Evolutionary conservation across 2,888 invertebrate genomes (phyloP).

Genomic region (Drosophila acutilabella): DNA sequence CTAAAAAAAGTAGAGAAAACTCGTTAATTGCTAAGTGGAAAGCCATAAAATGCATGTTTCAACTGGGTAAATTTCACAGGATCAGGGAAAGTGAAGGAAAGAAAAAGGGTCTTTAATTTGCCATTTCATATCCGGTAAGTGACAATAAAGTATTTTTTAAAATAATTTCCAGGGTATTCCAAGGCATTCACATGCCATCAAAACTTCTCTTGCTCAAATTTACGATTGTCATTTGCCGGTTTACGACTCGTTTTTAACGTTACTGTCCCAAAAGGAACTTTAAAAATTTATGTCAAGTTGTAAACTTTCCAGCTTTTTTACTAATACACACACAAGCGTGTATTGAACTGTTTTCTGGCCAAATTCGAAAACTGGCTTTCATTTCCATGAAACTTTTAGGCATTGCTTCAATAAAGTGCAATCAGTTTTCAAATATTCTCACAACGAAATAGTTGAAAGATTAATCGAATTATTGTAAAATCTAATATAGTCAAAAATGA

Average conservation of each 20-base stretch:
- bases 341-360: conserved; percentile 4
- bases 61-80: background rate
- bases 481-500: conserved; percentile 13
- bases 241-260: conserved; percentile 22
- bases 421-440: conserved; percentile 3
- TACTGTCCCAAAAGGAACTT: conserved; percentile 14
- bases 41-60: conserved; percentile 54
- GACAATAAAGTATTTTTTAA: background rate
- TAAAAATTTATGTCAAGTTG: conserved; percentile 27
- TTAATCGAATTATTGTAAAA: background rate
- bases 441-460: conserved; percentile 3
- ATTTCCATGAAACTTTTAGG: background rate
- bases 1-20: conserved; percentile 49
- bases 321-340: background rate
- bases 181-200: background rate
- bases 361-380: background rate
- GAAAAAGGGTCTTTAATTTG: background rate
- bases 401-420: background rate
- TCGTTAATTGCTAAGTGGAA: conserved; percentile 71
- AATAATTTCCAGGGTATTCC: conserved; percentile 15
- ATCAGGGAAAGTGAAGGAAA: background rate
- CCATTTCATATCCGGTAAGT: conserved; percentile 1
- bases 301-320: conserved; percentile 6
- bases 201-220: conserved; percentile 8
- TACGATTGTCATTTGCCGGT: conserved; percentile 31